phyloP scores from a whole-genome alignment of 2,113 vertebrate species.

The Myrmecophaga tridactyla region DNA sequence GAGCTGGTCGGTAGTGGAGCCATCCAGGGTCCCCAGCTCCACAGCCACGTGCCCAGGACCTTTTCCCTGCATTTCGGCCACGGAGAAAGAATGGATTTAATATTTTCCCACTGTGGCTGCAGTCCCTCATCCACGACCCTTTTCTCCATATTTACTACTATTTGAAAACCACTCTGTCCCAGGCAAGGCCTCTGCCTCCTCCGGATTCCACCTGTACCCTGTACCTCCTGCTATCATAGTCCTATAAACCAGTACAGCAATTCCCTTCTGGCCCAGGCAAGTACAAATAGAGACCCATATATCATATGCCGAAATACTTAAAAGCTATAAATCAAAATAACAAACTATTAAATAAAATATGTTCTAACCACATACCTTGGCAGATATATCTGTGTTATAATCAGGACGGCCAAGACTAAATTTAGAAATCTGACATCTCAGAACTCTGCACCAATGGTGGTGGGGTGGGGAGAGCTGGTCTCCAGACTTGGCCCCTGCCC shows the following conservation, averaged over 20 bases:
- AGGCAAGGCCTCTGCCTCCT: not conserved
- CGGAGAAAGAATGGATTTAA: not conserved
- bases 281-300: not conserved
- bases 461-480: not conserved
- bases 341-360: not conserved
- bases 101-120: not conserved
- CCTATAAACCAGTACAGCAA: not conserved
- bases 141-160: not conserved
- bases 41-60: not conserved
- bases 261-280: not conserved
- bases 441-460: not conserved
- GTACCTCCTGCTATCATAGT: rapidly evolving
- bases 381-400: not conserved
- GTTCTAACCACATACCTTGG: not conserved
- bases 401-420: not conserved
- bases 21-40: not conserved
- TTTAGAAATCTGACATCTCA: not conserved
- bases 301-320: not conserved
- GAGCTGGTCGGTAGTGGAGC: too few relatives aligned
- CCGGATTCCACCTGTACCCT: rapidly evolving
- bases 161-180: not conserved
- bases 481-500: not conserved
- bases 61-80: not conserved
- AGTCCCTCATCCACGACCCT: not conserved
- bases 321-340: not conserved